Percentiles rank a stretch among this genome's conserved stretches.
Conservation (phyloP, 2,888 invertebrate genomes). For the Rambutsinella grinnellia region DNA sequence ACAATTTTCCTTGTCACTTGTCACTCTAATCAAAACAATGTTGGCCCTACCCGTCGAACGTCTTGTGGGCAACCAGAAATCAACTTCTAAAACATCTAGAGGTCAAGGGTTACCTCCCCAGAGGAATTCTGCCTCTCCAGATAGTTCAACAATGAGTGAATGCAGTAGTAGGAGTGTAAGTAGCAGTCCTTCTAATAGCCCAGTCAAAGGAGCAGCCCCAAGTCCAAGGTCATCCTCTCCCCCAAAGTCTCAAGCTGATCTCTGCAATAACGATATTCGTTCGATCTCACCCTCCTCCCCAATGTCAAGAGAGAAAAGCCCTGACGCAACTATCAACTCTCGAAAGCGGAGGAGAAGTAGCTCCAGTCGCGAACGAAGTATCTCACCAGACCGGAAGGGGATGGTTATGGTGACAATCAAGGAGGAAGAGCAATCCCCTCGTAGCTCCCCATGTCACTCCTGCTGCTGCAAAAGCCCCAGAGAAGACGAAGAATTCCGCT, state of each 20-base stretch:
- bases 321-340: conserved; percentile 25
- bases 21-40: conserved; percentile 51
- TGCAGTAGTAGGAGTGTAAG: conserved; percentile 42
- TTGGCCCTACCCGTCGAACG: conserved; percentile 66
- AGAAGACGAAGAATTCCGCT: conserved; percentile 42
- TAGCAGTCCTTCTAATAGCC: conserved; percentile 26
- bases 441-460: conserved; percentile 44
- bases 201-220: conserved; percentile 19
- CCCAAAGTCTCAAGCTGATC: conserved; percentile 48
- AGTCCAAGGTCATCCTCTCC: conserved; percentile 20
- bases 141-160: conserved; percentile 39
- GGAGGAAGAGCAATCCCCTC: conserved; percentile 38
- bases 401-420: conserved; percentile 44
- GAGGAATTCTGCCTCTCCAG: conserved; percentile 42
- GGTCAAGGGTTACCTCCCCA: conserved; percentile 26
- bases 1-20: too few relatives aligned
- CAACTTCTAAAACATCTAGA: conserved; percentile 14
- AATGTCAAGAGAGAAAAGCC: conserved; percentile 15
- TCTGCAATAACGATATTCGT: conserved; percentile 44
- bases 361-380: conserved; percentile 42
- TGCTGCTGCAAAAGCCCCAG: conserved; percentile 49
- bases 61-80: conserved; percentile 61
- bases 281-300: conserved; percentile 41
- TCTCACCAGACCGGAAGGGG: conserved; percentile 40
- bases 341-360: conserved; percentile 45